Evolutionary conservation across 2,113 vertebrate genomes (phyloP).

Genomic region (Bothrops jararaca): DNA sequence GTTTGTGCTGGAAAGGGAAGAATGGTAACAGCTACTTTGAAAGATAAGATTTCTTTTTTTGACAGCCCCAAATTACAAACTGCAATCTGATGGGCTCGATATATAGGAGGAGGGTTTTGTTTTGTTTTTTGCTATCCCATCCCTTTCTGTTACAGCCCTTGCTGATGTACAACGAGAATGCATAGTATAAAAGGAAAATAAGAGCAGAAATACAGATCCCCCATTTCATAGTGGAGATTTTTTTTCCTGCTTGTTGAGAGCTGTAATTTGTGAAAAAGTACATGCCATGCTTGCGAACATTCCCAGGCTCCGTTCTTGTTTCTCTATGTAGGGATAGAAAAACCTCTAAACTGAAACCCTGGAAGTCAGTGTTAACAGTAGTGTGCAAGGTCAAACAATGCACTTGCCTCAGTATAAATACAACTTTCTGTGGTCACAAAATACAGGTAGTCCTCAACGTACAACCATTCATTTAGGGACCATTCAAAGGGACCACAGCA

Average conservation of each 20-base stretch:
- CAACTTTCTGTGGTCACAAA: not conserved
- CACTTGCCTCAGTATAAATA: not conserved
- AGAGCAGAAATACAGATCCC: not conserved
- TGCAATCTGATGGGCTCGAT: not conserved
- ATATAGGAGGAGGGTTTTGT: too few relatives aligned
- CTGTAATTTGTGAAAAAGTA: not conserved
- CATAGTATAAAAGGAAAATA: too few relatives aligned
- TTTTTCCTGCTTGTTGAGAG: not conserved
- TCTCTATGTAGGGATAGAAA: not conserved
- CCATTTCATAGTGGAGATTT: not conserved
- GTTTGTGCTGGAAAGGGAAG: not conserved
- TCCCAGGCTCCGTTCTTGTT: not conserved
- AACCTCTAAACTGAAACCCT: not conserved
- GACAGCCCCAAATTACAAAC: not conserved
- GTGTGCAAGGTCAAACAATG: not conserved
- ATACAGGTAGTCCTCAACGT: not conserved
- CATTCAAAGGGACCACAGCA: too few relatives aligned
- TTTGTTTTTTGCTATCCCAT: not conserved
- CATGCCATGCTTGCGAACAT: not conserved
- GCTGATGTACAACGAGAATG: not conserved
- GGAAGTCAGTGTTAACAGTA: not conserved
- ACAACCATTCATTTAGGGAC: too few relatives aligned
- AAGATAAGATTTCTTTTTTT: not conserved
- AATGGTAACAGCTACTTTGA: not conserved
- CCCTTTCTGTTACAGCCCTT: not conserved